Base-by-base conservation (phyloP, 1,140 invertebrate genomes). In the Drosophila ercepeae region DNA sequence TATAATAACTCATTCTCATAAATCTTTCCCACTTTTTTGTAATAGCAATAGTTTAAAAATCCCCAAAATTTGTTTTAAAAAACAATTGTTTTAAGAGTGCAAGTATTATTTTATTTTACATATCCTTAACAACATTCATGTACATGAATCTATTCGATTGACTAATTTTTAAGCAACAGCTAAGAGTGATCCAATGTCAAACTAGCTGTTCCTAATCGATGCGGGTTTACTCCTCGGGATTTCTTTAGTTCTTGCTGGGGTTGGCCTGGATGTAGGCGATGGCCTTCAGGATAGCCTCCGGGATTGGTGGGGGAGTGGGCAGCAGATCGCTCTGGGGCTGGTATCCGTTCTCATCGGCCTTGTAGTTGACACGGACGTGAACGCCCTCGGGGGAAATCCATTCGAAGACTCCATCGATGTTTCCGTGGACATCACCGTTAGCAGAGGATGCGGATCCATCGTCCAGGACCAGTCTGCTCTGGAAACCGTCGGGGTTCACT, bases 311-410 rank as follows among this genome's bases (percentile, higher is more conserved):
- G 21, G 78, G 54, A 25, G 61, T 90, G 23, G 92, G 92, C 34
- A 92, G 89, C 1, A 89, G 84, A 4, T 90, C 91, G n/a, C 93
- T 92, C n/a, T 74, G 55, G 21, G 93, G 92, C 54, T 90, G 90
- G 71, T 91, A 92, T n/a, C 92, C 94, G 69, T 94, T 93, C 82
- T 94, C 94, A 75, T 94, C 93, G 34, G 94, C 94, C 4, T 92
- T 92, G 73, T 94, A 94, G 16, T 88, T 89, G 2, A 94, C 83
- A 1, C 90, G 68, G 34, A 93, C 90, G 1, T 82, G 91, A 55
- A 84, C 78, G 11, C 92, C 92, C 73, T 92, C 92, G 41, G 86
- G 86, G 5, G 84, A 83, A 14, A 82, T 52, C 74, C 74, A 91
- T 45, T 72, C 59, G 45, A 60, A 89, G 18, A 27, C 46, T 16